Conservation (phyloP, 30 jellyfish, hydroid and myxozoan species). For the Clytia hemisphaerica region DNA sequence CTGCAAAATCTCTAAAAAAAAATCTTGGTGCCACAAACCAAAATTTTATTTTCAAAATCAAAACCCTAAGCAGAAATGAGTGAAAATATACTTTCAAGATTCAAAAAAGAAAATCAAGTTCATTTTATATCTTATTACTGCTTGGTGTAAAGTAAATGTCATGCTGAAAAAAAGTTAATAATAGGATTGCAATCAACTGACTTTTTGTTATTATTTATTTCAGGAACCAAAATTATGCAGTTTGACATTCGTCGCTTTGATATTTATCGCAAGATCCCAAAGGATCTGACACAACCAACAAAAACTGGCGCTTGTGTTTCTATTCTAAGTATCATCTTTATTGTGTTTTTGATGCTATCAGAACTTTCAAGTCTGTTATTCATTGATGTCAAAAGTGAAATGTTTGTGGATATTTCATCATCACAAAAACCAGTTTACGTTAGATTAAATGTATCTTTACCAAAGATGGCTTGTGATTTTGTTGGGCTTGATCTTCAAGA, state of each 20-base stretch:
- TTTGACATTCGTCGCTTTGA: constrained; percentile 37
- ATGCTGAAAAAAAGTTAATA: too few relatives aligned
- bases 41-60: too few relatives aligned
- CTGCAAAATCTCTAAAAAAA: too few relatives aligned
- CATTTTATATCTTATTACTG: too few relatives aligned
- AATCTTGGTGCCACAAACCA: too few relatives aligned
- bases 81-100: too few relatives aligned
- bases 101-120: too few relatives aligned
- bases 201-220: too few relatives aligned
- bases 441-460: constrained; percentile 54
- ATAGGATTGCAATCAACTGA: too few relatives aligned
- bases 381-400: constrained; percentile 56
- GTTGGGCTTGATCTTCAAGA: constrained; percentile 83
- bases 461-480: constrained; percentile 68
- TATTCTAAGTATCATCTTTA: constrained; percentile 63
- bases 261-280: constrained; percentile 78
- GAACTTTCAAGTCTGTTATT: constrained; percentile 63
- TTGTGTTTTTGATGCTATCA: constrained; percentile 64
- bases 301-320: constrained; percentile 74
- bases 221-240: too few relatives aligned
- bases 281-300: constrained; percentile 86
- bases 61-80: too few relatives aligned
- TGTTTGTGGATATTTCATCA: constrained; percentile 56
- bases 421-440: constrained; percentile 52
- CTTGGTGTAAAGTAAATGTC: too few relatives aligned